phyloP scores from a whole-genome alignment of 2,113 vertebrate species.

The Panthera leo region DNA sequence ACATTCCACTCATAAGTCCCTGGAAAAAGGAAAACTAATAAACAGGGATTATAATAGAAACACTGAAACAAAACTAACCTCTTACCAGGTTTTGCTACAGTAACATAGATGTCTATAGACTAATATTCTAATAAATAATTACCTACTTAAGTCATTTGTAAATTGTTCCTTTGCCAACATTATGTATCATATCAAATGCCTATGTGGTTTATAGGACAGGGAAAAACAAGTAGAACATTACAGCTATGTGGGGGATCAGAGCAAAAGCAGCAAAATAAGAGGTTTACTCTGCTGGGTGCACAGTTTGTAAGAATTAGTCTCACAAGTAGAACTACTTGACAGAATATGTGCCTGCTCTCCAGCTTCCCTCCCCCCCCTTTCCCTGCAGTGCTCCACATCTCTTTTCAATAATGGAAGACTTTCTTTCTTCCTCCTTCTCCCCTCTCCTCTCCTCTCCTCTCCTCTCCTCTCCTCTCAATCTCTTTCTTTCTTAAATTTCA shows the following conservation, averaged over 20 bases:
- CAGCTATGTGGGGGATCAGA: conserved; percentile 43
- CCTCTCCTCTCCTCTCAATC: background rate
- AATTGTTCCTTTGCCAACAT: conserved; percentile 69
- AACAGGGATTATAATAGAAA: conserved; percentile 61
- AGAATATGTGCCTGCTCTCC: conserved; percentile 39
- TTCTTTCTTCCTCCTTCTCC: background rate
- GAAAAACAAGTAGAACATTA: conserved; percentile 65
- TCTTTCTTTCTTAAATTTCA: conserved; percentile 43
- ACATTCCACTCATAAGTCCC: conserved; percentile 54
- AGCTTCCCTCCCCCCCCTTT: background rate
- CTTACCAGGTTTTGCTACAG: conserved; percentile 53
- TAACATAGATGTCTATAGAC: conserved; percentile 60
- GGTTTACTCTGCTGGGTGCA: conserved; percentile 67
- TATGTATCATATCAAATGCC: conserved; percentile 57
- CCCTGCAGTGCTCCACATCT: background rate
- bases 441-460: background rate
- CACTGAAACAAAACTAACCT: background rate
- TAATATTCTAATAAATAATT: conserved; percentile 53
- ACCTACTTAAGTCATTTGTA: conserved; percentile 71
- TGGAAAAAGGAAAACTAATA: conserved; percentile 64
- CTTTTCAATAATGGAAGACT: conserved; percentile 60
- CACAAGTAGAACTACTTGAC: conserved; percentile 68
- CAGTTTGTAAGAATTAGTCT: conserved; percentile 67
- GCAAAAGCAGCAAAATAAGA: conserved; percentile 65
- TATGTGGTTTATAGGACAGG: conserved; percentile 57